Evolutionary conservation across 2,888 invertebrate genomes (phyloP).

Genomic region (Protophormia terraenovae): DNA sequence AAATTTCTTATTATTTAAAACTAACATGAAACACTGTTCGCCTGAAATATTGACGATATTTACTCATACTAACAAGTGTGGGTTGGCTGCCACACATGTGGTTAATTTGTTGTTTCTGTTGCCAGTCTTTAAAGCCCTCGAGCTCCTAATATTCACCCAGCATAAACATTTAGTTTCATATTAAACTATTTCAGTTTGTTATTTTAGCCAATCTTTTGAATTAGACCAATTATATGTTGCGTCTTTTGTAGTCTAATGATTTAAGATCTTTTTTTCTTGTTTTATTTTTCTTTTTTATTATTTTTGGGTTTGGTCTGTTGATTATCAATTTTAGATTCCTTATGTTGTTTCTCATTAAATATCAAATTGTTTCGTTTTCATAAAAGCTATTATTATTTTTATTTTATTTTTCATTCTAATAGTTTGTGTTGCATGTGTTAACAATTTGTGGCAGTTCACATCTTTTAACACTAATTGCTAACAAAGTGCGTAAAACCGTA

Average conservation of each 20-base stretch:
- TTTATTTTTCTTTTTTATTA: background rate
- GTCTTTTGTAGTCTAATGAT: constrained; percentile 42
- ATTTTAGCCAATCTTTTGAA: constrained; percentile 41
- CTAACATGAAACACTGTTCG: constrained; percentile 3
- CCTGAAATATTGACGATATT: background rate
- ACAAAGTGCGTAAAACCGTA: constrained; percentile 48
- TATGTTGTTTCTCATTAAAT: constrained; percentile 34
- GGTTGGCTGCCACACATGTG: constrained; percentile 63
- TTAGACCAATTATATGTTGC: constrained; percentile 43
- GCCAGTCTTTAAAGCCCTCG: constrained; percentile 10
- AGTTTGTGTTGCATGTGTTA: constrained; percentile 55
- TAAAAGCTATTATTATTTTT: background rate
- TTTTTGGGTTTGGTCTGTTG: constrained; percentile 44
- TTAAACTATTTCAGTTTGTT: background rate
- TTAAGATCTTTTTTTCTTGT: background rate
- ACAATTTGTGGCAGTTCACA: constrained; percentile 56
- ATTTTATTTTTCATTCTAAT: background rate
- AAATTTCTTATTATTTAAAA: too few relatives aligned
- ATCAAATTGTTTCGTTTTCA: constrained; percentile 22
- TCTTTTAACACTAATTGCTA: constrained; percentile 57
- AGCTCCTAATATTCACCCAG: background rate
- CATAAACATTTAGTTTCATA: constrained; percentile 21
- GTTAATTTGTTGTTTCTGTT: constrained; percentile 24
- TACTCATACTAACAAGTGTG: constrained; percentile 49
- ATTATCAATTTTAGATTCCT: constrained; percentile 39